Evolutionary conservation across 1,140 invertebrate species (phyloP).

Genomic region (Nomia melanderi): DNA sequence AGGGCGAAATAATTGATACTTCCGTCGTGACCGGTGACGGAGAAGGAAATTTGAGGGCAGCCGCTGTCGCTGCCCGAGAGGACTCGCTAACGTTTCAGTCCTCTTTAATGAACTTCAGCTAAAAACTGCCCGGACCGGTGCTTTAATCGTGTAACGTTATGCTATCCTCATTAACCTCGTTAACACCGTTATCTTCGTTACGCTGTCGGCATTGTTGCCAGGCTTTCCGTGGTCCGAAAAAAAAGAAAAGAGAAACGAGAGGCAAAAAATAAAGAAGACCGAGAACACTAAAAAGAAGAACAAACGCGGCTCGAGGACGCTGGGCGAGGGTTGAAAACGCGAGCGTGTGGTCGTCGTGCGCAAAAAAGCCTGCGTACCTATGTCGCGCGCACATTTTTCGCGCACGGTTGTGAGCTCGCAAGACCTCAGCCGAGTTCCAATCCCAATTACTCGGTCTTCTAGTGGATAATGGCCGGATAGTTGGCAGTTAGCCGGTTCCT

Average conservation of each 20-base stretch:
- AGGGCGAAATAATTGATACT: conserved; percentile 22
- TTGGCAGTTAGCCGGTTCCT: conserved; percentile 70
- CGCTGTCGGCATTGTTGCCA: conserved; percentile 4
- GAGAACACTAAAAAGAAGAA: not conserved
- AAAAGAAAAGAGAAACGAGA: conserved; percentile 5
- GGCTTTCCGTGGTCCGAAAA: not conserved
- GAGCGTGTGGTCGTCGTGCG: not conserved
- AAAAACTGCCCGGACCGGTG: conserved; percentile 43
- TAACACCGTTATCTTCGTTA: conserved; percentile 52
- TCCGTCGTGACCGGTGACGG: not conserved
- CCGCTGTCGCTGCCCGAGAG: not conserved
- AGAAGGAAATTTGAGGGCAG: not conserved
- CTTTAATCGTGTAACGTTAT: conserved; percentile 54
- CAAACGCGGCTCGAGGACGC: too few species aligned
- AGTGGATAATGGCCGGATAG: conserved; percentile 75
- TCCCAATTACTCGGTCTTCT: conserved; percentile 76
- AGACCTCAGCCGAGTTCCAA: conserved; percentile 65
- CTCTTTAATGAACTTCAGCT: conserved; percentile 49
- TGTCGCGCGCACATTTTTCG: conserved; percentile 28
- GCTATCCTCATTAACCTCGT: conserved; percentile 56
- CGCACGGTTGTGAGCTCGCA: conserved; percentile 17
- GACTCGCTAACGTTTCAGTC: conserved; percentile 18
- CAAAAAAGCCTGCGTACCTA: conserved; percentile 18
- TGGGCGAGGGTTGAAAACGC: too few species aligned
- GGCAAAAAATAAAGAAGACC: not conserved